Conservation (phyloP, 2,888 invertebrate species). For the Euclidia mi region DNA sequence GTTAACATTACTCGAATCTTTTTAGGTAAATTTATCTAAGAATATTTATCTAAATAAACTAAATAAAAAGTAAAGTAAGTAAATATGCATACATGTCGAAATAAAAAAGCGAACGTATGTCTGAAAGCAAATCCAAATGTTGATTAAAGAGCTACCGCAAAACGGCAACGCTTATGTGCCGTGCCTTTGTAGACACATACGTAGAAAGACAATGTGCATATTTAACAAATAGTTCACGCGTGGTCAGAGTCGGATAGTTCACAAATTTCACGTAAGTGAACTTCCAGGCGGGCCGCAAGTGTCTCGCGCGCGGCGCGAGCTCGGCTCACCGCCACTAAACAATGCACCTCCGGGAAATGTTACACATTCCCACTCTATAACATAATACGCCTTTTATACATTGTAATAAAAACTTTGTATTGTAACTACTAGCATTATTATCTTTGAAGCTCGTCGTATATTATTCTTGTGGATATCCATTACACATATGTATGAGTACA, state of each 20-base stretch:
- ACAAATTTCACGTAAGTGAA: slow-evolving; percentile 69
- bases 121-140: slow-evolving; percentile 12
- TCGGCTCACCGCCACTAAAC: slow-evolving; percentile 53
- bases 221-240: slow-evolving; percentile 70
- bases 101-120: no score
- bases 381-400: slow-evolving; percentile 34
- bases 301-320: slow-evolving; percentile 33
- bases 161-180: slow-evolving; percentile 39
- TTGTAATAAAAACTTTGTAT: slow-evolving; percentile 30
- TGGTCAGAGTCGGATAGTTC: slow-evolving; percentile 68
- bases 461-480: no score
- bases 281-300: slow-evolving; percentile 59
- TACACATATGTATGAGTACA: no score
- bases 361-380: slow-evolving; percentile 61
- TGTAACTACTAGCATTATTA: slow-evolving; percentile 17
- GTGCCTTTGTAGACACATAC: slow-evolving; percentile 55
- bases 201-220: slow-evolving; percentile 62
- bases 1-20: slow-evolving; percentile 33
- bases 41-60: slow-evolving; percentile 20
- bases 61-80: no score
- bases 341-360: slow-evolving; percentile 64
- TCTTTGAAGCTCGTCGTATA: no score
- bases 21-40: slow-evolving; percentile 33
- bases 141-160: slow-evolving; percentile 41
- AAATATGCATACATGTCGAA: no score